Evolutionary conservation across 2,113 vertebrate genomes (phyloP), one percentile per base, ranked within the genome.

Genomic region (human (Homo sapiens)): DNA sequence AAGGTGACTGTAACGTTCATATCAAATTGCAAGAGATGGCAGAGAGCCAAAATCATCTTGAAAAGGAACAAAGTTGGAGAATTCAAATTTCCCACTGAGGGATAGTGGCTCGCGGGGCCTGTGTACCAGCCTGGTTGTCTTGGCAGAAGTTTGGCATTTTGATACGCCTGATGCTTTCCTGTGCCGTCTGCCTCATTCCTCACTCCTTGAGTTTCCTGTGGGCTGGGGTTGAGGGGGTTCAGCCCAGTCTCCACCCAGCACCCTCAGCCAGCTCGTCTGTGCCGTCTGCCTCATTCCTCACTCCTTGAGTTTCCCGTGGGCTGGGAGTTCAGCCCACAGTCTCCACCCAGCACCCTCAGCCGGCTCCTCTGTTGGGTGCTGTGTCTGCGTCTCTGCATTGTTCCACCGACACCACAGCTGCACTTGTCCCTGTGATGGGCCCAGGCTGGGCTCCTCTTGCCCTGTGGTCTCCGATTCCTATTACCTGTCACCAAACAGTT

Each of bases 61-160:
- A 27, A 45, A 43, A 43, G 23, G 38, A 27, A 43, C n/a, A 40
- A 25, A 27, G 40, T 6, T 25, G 72, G 72, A 25, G 22, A 75
- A 43, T 23, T 13, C 38, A 23, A 1, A 43, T 11, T 25, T 27
- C 23, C 23, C 5, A 2, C 70, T 40, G 38, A 40, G 5, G 10
- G 70, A 2, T 4, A 1, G 20, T 1, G 68, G 38, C 38, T 12
- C 38, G 1, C 4, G 2, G 10, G 32, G 18, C 22, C 20, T 5
- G 10, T 38, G n/a, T 9, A 38, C 22, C 20, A 5, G n/a, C 70
- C 70, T 12, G n/a, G 20, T 22, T 25, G 22, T 13, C 70, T 4
- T 12, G 70, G 20, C 6, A 11, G n/a, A 40, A 11, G 38, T 10
- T 38, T 2, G 20, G 38, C 38, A 0, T n/a, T 25, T 22, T 12